A percentile compares a stretch with the other conserved stretches of the same genome.
These are phyloP conservation scores for Globia sparganii DNA, from an alignment of 2,888 invertebrate species.

Conservation along the genomic window DNA sequence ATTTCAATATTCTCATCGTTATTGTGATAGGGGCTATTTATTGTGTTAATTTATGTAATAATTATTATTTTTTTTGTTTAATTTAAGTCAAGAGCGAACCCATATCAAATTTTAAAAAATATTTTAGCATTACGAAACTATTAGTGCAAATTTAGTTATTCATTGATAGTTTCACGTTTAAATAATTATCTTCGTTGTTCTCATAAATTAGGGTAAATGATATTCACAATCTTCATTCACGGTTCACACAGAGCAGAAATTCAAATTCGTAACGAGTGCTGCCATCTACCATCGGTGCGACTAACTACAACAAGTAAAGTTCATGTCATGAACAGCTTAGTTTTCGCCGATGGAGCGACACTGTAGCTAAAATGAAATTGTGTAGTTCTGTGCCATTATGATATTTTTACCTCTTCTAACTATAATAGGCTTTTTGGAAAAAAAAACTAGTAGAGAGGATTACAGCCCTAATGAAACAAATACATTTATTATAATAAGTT, in stretches of 20 bases:
- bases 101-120: too few relatives aligned
- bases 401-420: not conserved
- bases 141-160: not conserved
- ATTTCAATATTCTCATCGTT: conserved; percentile 72
- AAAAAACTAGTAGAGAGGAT: not conserved
- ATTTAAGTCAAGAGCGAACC: too few relatives aligned
- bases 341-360: conserved; percentile 3
- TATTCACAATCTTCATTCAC: not conserved
- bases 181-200: not conserved
- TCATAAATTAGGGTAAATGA: too few relatives aligned
- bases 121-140: not conserved
- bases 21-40: conserved; percentile 42
- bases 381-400: not conserved
- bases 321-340: not conserved
- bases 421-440: not conserved
- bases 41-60: conserved; percentile 6
- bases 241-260: not conserved
- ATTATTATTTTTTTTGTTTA: too few relatives aligned
- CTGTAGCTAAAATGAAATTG: not conserved
- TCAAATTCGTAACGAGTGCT: conserved; percentile 16
- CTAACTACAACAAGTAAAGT: conserved; percentile 15
- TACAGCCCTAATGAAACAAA: not conserved
- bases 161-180: not conserved
- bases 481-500: not conserved
- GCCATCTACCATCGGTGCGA: conserved; percentile 26